Evolutionary conservation across 2,113 vertebrate species (phyloP).

Genomic region (Arenaria interpres): DNA sequence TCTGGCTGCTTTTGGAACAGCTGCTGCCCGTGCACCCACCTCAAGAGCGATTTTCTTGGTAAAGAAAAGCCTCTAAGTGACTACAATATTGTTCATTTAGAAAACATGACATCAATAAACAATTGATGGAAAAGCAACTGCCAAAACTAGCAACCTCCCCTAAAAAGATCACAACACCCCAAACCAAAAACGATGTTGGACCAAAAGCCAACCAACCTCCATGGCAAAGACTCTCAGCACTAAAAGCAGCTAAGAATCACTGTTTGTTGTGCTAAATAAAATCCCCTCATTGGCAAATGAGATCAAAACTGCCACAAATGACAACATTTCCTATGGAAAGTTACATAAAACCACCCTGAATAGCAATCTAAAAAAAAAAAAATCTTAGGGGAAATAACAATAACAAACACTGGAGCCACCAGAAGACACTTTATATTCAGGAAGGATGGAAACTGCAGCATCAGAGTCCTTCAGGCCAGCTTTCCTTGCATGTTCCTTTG

Average conservation of each 20-base stretch:
- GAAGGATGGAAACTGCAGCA: slow-evolving; percentile 16
- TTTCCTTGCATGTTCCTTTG: background rate
- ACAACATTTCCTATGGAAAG: slow-evolving; percentile 71
- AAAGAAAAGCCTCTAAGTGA: background rate
- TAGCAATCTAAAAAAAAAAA: slow-evolving; percentile 23
- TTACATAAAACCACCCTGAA: slow-evolving; percentile 37
- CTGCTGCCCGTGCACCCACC: background rate
- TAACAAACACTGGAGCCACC: background rate
- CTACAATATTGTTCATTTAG: background rate
- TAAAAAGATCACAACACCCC: background rate
- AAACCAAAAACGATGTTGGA: background rate
- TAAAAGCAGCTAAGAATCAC: slow-evolving; percentile 26
- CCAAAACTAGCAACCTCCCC: background rate
- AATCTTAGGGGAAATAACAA: slow-evolving; percentile 50
- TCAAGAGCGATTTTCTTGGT: background rate
- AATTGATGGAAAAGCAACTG: background rate
- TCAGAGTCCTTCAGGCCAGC: background rate
- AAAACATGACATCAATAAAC: background rate
- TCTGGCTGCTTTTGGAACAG: background rate
- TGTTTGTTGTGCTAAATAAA: slow-evolving; percentile 35
- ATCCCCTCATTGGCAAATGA: background rate
- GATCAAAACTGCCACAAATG: slow-evolving; percentile 56
- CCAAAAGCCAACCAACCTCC: background rate
- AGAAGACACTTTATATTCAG: slow-evolving; percentile 8
- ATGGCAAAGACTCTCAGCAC: background rate